Percentiles rank a stretch among this genome's conserved stretches.
phyloP scores from a whole-genome alignment of 2,113 vertebrate genomes.

The Muntiacus muntjak region DNA sequence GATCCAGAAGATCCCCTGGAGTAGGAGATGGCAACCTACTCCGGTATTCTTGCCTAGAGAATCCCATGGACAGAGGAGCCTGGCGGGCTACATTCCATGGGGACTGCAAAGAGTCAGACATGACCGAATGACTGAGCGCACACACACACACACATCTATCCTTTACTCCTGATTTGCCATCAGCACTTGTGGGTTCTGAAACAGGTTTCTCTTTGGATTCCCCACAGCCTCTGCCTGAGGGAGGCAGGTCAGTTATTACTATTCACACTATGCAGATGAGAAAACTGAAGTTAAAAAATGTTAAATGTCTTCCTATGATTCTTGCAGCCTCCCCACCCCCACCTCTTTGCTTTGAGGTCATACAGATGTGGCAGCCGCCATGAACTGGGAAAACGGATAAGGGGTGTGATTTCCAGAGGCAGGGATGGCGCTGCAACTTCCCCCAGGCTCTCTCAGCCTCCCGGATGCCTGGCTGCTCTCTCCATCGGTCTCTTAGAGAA shows the following conservation, averaged over 20 bases:
- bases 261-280: not conserved
- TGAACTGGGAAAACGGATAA: not conserved
- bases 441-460: not conserved
- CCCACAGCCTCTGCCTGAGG: not conserved
- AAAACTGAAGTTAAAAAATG: not conserved
- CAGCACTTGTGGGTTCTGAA: not conserved
- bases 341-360: not conserved
- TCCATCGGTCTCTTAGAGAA: not conserved
- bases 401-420: not conserved
- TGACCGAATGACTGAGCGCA: accelerated
- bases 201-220: not conserved
- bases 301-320: not conserved
- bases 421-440: accelerated
- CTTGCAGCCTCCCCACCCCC: not conserved
- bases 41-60: not conserved
- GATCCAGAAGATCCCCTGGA: not conserved
- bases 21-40: not conserved
- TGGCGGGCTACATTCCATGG: not conserved
- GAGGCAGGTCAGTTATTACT: not conserved
- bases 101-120: not conserved
- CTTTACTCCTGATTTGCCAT: not conserved
- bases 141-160: not conserved
- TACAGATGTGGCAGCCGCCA: not conserved
- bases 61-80: not conserved
- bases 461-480: not conserved